Evolutionary conservation across 2,797 vertebrate genomes (phyloP).

Genomic region (Fundulus diaphanus): DNA sequence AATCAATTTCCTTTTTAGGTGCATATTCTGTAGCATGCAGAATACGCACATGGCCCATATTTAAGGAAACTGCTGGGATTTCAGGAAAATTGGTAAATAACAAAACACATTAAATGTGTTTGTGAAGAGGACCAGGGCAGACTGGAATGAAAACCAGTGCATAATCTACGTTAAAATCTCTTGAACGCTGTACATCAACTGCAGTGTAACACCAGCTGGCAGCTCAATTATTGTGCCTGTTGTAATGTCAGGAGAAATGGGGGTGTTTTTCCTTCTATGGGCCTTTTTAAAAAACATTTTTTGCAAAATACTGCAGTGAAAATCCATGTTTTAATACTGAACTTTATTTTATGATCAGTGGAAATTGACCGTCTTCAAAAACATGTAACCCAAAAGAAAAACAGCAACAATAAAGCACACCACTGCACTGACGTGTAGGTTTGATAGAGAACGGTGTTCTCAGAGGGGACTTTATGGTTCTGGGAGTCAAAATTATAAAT

Average conservation of each 20-base stretch:
- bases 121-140: not conserved
- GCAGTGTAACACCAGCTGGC: not conserved
- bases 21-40: not conserved
- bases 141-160: not conserved
- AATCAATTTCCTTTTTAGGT: not conserved
- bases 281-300: not conserved
- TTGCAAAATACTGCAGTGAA: not conserved
- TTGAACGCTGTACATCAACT: not conserved
- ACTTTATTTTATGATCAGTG: too few species aligned
- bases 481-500: slow-evolving; percentile 19
- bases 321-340: too few species aligned
- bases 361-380: slow-evolving; percentile 65
- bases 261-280: not conserved
- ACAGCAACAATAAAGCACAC: slow-evolving; percentile 33
- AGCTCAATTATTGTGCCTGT: not conserved
- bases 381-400: slow-evolving; percentile 37
- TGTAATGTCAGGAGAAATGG: not conserved
- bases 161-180: not conserved
- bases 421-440: slow-evolving; percentile 19
- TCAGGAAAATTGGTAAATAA: not conserved
- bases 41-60: not conserved
- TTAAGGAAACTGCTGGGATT: not conserved
- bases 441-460: slow-evolving; percentile 14
- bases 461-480: slow-evolving; percentile 26
- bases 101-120: not conserved